Base-by-base conservation (phyloP, 1,140 invertebrate genomes). In the Drosophila suzukii region DNA sequence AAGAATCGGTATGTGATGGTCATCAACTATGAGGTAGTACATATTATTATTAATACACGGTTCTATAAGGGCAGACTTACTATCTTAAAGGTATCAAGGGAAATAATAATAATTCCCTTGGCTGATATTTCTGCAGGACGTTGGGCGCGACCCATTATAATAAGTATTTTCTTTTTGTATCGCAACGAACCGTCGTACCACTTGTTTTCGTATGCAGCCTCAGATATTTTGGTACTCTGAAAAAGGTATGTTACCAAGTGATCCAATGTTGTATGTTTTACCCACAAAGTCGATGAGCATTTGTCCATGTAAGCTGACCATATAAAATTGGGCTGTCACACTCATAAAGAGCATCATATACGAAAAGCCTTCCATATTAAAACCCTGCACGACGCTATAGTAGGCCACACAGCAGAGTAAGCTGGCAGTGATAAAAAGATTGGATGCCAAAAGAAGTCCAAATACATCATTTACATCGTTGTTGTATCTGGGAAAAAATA, bases 281-380 rank as follows among this genome's bases (percentile, higher is more conserved):
- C 34, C 24, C 51, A 85, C 77, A 34, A 38, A 50, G 50, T 81
- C 78, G 8, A 66, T 78, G 11, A 85, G 11, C 7, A 50, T 51
- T 49, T 85, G 82, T 0, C 82, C 82, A 43, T 81, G 75, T 50
- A 58, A 51, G 13, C 78, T 75, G 27, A 85, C 68, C 63, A 78
- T 60, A 41, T 78, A 85, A 12, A 85, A 85, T 49, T 85, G 81
- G 5, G 63, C 62, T 0, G 73, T 36, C 13, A 49, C 8, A n/a
- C 58, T 74, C 30, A 51, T 41, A 54, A 80, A 85, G 4, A 85
- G 50, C 24, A 77, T 10, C 6, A 74, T 15, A 47, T 65, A 85
- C 15, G 73, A 72, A 1, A 77, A 34, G 15, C 77, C 76, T 17
- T 85, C 77, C 15, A n/a, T 20, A 27, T 61, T 80, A 1, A 85